These are phyloP conservation scores for Halcyon leucocephala DNA, from an alignment of 2,797 vertebrate species.

Conservation along the genomic window DNA sequence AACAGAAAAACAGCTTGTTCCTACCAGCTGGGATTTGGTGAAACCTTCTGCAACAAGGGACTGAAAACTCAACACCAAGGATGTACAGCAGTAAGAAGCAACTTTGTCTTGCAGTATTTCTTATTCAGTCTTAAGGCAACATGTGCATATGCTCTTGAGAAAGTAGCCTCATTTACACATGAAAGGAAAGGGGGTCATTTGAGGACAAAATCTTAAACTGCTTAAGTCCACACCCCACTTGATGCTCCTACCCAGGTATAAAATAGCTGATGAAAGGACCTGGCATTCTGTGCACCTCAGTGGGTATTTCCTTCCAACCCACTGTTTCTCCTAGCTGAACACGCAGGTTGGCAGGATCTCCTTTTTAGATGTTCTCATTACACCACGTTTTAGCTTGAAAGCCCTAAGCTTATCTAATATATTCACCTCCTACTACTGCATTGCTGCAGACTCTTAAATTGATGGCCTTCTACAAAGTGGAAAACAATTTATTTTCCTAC, in stretches of 20 bases:
- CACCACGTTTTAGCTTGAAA: background rate
- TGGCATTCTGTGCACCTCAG: background rate
- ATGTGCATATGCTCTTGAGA: background rate
- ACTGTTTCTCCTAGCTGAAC: background rate
- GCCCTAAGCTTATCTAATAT: background rate
- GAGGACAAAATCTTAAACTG: background rate
- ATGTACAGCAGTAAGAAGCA: background rate
- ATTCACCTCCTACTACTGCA: background rate
- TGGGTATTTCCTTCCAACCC: background rate
- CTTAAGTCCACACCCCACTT: background rate
- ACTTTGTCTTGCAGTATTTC: background rate
- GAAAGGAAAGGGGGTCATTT: background rate
- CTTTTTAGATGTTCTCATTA: background rate
- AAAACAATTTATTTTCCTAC: background rate
- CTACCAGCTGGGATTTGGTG: background rate
- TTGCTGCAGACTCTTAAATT: background rate
- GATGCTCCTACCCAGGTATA: background rate
- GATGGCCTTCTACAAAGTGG: background rate
- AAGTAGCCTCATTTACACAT: background rate
- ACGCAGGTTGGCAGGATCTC: background rate
- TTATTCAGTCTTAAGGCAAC: background rate
- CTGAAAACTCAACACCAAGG: background rate
- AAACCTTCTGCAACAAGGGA: conserved; percentile 2
- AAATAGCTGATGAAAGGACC: background rate
- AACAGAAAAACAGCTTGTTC: conserved; percentile 3